phyloP scores from a whole-genome alignment of 2,888 invertebrate genomes.

The Microplitis manilae region DNA sequence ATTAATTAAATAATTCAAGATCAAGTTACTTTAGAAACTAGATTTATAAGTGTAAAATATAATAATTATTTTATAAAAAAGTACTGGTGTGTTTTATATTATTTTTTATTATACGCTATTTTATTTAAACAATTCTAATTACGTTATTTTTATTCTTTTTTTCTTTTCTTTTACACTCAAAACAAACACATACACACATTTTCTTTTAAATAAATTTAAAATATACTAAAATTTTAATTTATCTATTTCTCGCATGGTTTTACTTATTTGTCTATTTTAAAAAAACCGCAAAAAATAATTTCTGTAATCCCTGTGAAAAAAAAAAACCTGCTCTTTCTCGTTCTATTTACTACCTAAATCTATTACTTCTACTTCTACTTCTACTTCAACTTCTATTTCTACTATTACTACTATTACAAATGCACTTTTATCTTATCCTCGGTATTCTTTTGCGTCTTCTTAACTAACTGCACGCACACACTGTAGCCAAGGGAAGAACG shows the following conservation, averaged over 20 bases:
- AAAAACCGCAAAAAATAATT: background rate
- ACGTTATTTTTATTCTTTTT: conserved; percentile 52
- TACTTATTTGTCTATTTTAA: conserved; percentile 3
- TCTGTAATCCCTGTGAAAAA: conserved; percentile 1
- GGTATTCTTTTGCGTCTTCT: conserved; percentile 59
- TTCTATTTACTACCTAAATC: no score
- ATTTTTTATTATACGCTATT: conserved; percentile 47
- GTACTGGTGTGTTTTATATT: conserved; percentile 38
- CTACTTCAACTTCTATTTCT: conserved; percentile 29
- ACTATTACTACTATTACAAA: conserved; percentile 44
- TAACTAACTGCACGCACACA: conserved; percentile 72
- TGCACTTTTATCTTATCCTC: conserved; percentile 56
- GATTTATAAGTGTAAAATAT: conserved; percentile 17
- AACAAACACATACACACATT: conserved; percentile 51
- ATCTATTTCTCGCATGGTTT: conserved; percentile 41
- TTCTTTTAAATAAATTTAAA: conserved; percentile 42
- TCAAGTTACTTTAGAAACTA: background rate
- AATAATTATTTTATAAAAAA: conserved; percentile 7
- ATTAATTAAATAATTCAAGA: conserved; percentile 5
- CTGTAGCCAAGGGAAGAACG: conserved; percentile 98
- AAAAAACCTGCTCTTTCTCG: no score
- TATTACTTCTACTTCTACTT: conserved; percentile 24
- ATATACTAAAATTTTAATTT: conserved; percentile 22
- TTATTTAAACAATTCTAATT: conserved; percentile 51
- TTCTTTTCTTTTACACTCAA: conserved; percentile 48